Conservation (phyloP, 2,797 vertebrate genomes). For the Neosalanx taihuensis region DNA sequence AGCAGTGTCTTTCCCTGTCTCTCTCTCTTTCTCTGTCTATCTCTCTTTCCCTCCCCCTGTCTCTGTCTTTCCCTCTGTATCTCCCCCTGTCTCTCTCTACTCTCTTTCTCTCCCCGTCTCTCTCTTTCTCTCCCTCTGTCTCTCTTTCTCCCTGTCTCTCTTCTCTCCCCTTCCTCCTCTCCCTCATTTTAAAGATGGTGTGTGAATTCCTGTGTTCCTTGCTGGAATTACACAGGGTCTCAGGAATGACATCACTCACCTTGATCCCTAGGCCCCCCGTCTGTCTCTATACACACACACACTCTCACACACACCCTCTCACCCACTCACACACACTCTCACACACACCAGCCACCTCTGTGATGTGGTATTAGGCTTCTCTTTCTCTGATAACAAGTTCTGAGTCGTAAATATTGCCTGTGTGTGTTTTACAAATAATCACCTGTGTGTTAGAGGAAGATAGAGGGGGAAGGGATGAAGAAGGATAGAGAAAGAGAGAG, state of each 20-base stretch:
- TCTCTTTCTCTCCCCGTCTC: not conserved
- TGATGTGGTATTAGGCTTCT: conserved; percentile 7
- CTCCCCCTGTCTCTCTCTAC: conserved; percentile 8
- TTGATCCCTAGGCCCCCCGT: conserved; percentile 4
- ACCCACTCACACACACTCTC: not conserved
- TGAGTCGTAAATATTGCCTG: not conserved
- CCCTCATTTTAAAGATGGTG: conserved; percentile 20
- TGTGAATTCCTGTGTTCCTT: conserved; percentile 45
- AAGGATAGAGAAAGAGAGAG: no score
- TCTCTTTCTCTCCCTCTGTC: not conserved
- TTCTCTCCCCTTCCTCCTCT: conserved; percentile 3
- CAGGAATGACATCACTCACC: conserved; percentile 64
- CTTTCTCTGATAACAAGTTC: conserved; percentile 6
- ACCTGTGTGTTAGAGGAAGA: not conserved
- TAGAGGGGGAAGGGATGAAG: no score
- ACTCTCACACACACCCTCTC: no score
- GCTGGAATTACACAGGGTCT: conserved; percentile 51
- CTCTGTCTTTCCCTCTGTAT: not conserved
- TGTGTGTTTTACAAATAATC: not conserved
- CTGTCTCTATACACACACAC: conserved; percentile 1
- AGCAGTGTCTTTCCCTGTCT: not conserved
- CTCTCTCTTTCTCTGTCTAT: not conserved
- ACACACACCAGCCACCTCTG: conserved; percentile 12
- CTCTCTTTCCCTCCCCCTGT: not conserved
- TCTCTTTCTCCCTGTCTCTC: not conserved